Base-by-base conservation (phyloP, 1,140 invertebrate species). In the Nasonia vitripennis region DNA sequence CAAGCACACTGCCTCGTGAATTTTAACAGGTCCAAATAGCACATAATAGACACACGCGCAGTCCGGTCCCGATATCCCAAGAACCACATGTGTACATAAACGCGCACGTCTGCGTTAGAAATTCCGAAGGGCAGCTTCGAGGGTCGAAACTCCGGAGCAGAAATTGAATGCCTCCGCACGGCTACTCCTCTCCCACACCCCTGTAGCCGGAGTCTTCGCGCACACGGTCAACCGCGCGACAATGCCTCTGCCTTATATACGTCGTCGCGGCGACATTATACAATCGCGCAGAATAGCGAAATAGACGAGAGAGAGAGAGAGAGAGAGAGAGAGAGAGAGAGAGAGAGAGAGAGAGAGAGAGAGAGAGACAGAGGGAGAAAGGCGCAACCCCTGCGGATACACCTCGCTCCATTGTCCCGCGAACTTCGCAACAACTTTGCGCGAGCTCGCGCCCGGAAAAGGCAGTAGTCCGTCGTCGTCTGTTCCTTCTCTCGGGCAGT, bases 381-480 rank as follows among this genome's bases (percentile, higher is more conserved):
- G 12, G 81, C n/a, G 68, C 45, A 75, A 70, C 77, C 87, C 88
- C 87, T 85, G 88, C 83, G 89, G 87, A 91, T 90, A 91, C 87
- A 87, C 91, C 48, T 62, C 27, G 48, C 77, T 20, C 48, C 89
- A 92, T 92, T 93, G 91, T 93, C 88, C 91, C 90, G 88, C 89
- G 90, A 92, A 92, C 92, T 93, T 92, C 90, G 89, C 86, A 90
- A 90, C 91, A 92, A 92, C 91, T 93, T 92, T 91, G 86, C 68
- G 17, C 34, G 34, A 37, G 34, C 34, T 37, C n/a, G 48, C 81
- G 23, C 55, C 82, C 84, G 86, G 83, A 84, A 90, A 90, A 91
- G 88, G 88, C 77, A 14, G 48, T 51, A 51, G 73, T 68, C 48
- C 67, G 37, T 68, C 78, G 48, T 68, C 67, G 55, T 31, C 41